Percentiles rank a stretch among this genome's conserved stretches.
Conservation (phyloP, 1,140 invertebrate genomes). For the Diachasma alloeum region DNA sequence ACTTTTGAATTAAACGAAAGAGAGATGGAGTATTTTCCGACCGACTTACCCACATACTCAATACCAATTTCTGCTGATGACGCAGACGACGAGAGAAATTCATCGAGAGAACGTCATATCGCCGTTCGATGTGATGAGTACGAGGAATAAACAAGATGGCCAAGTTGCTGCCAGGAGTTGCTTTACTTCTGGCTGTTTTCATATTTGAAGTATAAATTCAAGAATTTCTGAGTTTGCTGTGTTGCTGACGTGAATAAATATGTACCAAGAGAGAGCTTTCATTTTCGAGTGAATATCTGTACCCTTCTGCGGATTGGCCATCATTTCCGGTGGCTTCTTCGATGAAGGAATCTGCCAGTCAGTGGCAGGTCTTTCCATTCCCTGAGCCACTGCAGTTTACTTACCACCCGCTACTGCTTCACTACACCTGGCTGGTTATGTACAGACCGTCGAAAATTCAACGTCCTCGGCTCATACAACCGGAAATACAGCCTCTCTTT, state of each 20-base stretch:
- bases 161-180: no score
- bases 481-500: neutral
- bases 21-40: no score
- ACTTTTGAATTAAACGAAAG: no score
- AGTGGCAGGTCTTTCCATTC: slow-evolving; percentile 41
- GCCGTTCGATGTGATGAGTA: no score
- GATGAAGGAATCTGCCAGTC: slow-evolving; percentile 65
- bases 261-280: slow-evolving; percentile 33
- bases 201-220: neutral
- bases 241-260: neutral
- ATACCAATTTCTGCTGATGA: no score
- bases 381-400: slow-evolving; percentile 42
- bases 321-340: slow-evolving; percentile 65
- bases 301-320: slow-evolving; percentile 29
- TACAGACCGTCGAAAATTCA: neutral
- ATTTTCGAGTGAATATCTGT: slow-evolving; percentile 37
- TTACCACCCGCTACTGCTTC: slow-evolving; percentile 52
- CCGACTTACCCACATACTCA: no score
- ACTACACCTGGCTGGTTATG: slow-evolving; percentile 40
- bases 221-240: neutral
- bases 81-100: no score
- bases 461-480: neutral
- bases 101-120: no score
- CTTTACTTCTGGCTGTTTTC: neutral
- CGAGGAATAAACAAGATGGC: no score